phyloP scores from a whole-genome alignment of 1,140 invertebrate species.

The Alviniconcha marisindica region DNA sequence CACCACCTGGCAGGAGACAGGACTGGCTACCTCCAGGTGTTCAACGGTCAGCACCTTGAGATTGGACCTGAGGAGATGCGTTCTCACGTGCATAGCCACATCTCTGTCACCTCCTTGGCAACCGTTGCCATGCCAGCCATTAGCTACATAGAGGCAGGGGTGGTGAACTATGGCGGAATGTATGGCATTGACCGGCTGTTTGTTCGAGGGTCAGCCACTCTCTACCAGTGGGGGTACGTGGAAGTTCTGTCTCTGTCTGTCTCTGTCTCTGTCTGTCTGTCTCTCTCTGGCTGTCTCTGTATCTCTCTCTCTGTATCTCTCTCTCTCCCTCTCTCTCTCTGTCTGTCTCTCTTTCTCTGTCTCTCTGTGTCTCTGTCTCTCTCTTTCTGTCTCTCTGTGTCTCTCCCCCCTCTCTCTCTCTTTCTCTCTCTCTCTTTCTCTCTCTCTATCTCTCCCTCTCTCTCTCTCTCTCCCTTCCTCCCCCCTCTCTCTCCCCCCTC shows the following conservation, averaged over 20 bases:
- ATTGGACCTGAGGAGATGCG: constrained; percentile 44
- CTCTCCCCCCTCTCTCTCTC: too few species aligned
- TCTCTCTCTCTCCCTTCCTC: too few species aligned
- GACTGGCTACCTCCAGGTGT: constrained; percentile 52
- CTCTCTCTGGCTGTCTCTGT: too few species aligned
- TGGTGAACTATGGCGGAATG: constrained; percentile 49
- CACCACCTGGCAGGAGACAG: constrained; percentile 55
- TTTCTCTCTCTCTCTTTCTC: too few species aligned
- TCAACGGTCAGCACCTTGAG: constrained; percentile 40
- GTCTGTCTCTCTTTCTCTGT: too few species aligned
- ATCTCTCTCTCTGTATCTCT: too few species aligned
- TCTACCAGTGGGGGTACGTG: constrained; percentile 43
- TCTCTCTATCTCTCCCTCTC: too few species aligned
- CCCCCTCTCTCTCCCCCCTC: too few species aligned
- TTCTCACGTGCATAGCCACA: constrained; percentile 49
- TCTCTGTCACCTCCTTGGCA: constrained; percentile 41
- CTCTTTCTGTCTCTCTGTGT: too few species aligned
- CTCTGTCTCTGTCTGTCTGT: too few species aligned
- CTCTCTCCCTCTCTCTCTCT: too few species aligned
- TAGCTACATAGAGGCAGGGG: constrained; percentile 50
- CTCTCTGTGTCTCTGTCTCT: too few species aligned
- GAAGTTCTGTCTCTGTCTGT: not conserved
- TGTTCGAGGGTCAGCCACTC: constrained; percentile 32
- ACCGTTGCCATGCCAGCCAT: constrained; percentile 52
- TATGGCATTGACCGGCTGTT: constrained; percentile 59